Evolutionary conservation across 2,888 invertebrate species (phyloP).

Genomic region (Tachystola acroxantha): DNA sequence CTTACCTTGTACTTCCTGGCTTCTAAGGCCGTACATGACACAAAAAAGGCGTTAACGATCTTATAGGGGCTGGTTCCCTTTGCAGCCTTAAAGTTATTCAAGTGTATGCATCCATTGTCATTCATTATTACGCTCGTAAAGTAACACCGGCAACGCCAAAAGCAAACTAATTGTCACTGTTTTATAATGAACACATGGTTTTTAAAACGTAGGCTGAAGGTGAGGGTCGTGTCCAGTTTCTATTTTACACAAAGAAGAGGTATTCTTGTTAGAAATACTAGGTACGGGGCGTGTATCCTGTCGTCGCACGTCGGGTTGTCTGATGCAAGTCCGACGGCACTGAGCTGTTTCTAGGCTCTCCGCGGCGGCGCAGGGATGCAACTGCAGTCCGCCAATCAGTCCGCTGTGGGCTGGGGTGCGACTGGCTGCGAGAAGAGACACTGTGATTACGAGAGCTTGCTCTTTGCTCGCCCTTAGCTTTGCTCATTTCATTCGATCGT

Average conservation of each 20-base stretch:
- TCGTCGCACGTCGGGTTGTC: too few species aligned
- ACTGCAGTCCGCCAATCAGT: too few species aligned
- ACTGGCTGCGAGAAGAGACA: too few species aligned
- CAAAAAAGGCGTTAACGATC: constrained; percentile 92
- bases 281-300: not conserved
- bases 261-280: too few species aligned
- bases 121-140: constrained; percentile 71
- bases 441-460: too few species aligned
- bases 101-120: constrained; percentile 87
- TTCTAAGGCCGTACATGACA: constrained; percentile 88
- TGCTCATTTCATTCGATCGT: too few species aligned
- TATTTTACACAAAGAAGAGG: not conserved
- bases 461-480: too few species aligned
- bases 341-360: too few species aligned
- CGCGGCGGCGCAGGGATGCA: too few species aligned
- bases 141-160: constrained; percentile 6
- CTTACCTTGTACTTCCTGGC: constrained; percentile 90
- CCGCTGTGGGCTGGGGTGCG: too few species aligned
- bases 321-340: too few species aligned
- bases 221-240: not conserved
- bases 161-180: not conserved
- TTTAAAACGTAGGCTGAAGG: too few species aligned
- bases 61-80: constrained; percentile 86
- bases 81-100: constrained; percentile 87
- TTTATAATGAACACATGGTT: constrained; percentile 5